These are phyloP conservation scores for Varanus komodoensis DNA, from an alignment of 2,113 vertebrate species.

Conservation along the genomic window DNA sequence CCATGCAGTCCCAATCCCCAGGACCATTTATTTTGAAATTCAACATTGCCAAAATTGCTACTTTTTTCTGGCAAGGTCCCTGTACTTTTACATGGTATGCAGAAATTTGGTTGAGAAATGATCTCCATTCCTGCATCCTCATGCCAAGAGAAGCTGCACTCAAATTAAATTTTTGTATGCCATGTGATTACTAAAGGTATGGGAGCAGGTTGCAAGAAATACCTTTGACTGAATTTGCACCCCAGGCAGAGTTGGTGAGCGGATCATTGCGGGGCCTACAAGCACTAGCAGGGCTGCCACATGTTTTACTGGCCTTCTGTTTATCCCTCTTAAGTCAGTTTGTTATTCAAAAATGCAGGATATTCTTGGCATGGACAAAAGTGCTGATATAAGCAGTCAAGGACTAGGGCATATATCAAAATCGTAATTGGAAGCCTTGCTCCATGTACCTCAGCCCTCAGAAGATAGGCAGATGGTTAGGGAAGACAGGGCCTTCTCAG, in stretches of 20 bases:
- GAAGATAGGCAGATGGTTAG: neutral
- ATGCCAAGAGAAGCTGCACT: neutral
- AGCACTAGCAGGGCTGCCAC: neutral
- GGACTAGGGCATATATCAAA: neutral
- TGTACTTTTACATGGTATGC: neutral
- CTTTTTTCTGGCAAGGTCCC: neutral
- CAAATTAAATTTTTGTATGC: neutral
- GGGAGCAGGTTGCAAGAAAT: neutral
- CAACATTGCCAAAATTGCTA: neutral
- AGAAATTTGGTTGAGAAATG: neutral
- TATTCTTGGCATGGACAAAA: neutral
- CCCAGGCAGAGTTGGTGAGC: neutral
- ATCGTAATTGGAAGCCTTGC: neutral
- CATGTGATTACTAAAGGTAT: neutral
- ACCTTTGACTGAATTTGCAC: neutral
- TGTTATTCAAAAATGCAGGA: neutral
- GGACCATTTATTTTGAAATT: neutral
- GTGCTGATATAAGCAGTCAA: neutral
- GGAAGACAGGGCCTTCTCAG: neutral
- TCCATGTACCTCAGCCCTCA: neutral
- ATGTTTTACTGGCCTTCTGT: neutral
- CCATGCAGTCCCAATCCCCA: too few species aligned
- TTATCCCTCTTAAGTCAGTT: neutral
- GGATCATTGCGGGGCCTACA: neutral
- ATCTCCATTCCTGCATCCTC: neutral